Evolutionary conservation across 1,140 invertebrate genomes (phyloP).

Genomic region (Mylabris phalerata): DNA sequence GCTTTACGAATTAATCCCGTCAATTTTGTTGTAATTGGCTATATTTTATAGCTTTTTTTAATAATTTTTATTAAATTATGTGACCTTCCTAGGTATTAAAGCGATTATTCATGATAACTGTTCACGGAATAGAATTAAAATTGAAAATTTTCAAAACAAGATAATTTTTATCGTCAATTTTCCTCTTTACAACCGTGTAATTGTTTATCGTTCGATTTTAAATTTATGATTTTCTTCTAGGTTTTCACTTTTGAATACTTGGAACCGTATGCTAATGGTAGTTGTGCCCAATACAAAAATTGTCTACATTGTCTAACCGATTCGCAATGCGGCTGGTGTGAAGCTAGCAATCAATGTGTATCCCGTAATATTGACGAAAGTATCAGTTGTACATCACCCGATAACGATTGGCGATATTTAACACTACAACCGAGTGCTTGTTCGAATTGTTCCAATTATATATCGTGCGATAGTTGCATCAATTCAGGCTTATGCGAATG

Average conservation of each 20-base stretch:
- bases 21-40: too few species aligned
- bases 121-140: too few species aligned
- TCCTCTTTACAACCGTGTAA: not conserved
- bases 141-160: too few species aligned
- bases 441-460: slow-evolving; percentile 78
- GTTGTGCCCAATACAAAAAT: slow-evolving; percentile 72
- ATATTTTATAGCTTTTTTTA: too few species aligned
- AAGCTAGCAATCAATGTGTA: slow-evolving; percentile 59
- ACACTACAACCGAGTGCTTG: slow-evolving; percentile 75
- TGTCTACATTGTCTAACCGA: slow-evolving; percentile 86
- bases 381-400: slow-evolving; percentile 46
- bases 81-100: too few species aligned
- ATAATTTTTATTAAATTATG: too few species aligned
- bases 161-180: too few species aligned
- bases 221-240: slow-evolving; percentile 35
- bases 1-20: too few species aligned
- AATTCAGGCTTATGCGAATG: slow-evolving; percentile 70
- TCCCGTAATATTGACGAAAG: slow-evolving; percentile 57
- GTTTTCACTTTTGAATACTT: slow-evolving; percentile 83
- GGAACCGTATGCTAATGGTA: slow-evolving; percentile 74
- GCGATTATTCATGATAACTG: too few species aligned
- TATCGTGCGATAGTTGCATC: slow-evolving; percentile 75
- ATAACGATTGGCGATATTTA: slow-evolving; percentile 67
- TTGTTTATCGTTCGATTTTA: not conserved
- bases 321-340: slow-evolving; percentile 85